Percentiles rank a stretch among this genome's conserved stretches.
Evolutionary conservation across 1,140 invertebrate genomes (phyloP).

Genomic region (honey bee (Apis mellifera)): Amel_HAv3.1 CM009935.2:13496501-13497000

Average conservation of each 20-base stretch:
- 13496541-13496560: conserved; percentile 29
- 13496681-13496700: background rate
- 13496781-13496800: background rate
- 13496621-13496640: background rate
- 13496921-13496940: conserved; percentile 1
- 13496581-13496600: background rate
- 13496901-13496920: background rate
- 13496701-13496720: background rate
- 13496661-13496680: background rate
- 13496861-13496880: background rate
- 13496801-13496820: background rate
- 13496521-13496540: background rate
- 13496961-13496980: background rate
- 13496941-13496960: background rate
- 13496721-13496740: conserved; percentile 5
- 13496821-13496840: background rate
- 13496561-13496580: conserved; percentile 17
- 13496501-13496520: conserved; percentile 22
- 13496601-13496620: background rate
- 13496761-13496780: background rate
- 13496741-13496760: conserved; percentile 3
- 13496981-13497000: background rate
- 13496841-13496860: conserved; percentile 2
- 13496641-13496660: background rate
- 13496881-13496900: background rate